Conservation (phyloP, 2,888 invertebrate genomes). For the Euphydryas editha region DNA sequence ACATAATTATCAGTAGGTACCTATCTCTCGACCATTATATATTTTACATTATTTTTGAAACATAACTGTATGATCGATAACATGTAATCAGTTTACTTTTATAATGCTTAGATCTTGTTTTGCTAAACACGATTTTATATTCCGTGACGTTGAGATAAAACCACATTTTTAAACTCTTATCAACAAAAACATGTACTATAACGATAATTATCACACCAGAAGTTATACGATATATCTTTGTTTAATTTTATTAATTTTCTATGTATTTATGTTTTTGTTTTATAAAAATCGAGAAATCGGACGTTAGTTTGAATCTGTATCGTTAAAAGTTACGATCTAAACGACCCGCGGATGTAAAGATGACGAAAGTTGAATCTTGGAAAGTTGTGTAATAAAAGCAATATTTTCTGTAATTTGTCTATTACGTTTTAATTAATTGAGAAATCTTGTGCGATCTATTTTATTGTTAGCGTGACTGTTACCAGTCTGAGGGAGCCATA, state of each 20-base stretch:
- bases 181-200: neutral
- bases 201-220: slow-evolving; percentile 4
- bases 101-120: no score
- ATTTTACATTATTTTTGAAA: no score
- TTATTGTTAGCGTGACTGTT: slow-evolving; percentile 47
- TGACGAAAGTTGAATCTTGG: slow-evolving; percentile 26
- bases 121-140: neutral
- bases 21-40: no score
- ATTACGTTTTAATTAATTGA: slow-evolving; percentile 43
- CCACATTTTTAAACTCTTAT: neutral
- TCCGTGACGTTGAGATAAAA: neutral
- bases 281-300: slow-evolving; percentile 15
- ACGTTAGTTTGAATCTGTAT: slow-evolving; percentile 20
- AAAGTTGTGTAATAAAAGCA: slow-evolving; percentile 31
- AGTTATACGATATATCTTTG: neutral
- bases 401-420: slow-evolving; percentile 37
- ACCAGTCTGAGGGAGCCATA: slow-evolving; percentile 44
- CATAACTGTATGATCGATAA: no score
- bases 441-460: slow-evolving; percentile 41
- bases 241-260: neutral
- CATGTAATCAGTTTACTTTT: no score
- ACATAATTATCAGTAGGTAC: no score
- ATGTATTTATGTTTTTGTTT: neutral
- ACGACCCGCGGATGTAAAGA: slow-evolving; percentile 17
- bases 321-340: slow-evolving; percentile 21